Base-by-base conservation (phyloP, 2,113 vertebrate genomes). In the Gopherus evgoodei region DNA sequence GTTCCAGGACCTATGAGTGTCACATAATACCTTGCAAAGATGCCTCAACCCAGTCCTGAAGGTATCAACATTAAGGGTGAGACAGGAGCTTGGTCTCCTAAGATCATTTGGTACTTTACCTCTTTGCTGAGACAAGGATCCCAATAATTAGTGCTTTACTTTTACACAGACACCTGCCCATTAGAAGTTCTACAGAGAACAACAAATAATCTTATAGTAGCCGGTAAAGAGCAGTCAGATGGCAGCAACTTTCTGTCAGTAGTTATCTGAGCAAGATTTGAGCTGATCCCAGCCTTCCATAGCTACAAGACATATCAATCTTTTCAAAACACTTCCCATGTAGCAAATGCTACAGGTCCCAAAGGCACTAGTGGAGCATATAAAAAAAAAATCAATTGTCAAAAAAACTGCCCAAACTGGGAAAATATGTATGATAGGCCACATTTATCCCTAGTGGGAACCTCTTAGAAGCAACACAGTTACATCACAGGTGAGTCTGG, bases 401-500 rank as follows among this genome's bases (percentile, higher is more conserved):
- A 88, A 91, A 81, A 85, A 85, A 94, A 84, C n/a, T 95, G 94
- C 57, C 80, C 54, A 72, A 92, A 50, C 62, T 59, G 21, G 42
- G 75, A 38, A 72, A 72, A 38, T 78, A 72, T 91, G 87, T 65
- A 59, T 85, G 12, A 80, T 42, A 27, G 22, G 80, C 96, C 94
- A 86, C 72, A 57, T 91, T 83, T 83, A 59, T 19, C 27, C 93
- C 83, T 92, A 53, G 82, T 88, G 78, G 79, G 94, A 42, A 80
- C 49, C 50, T 47, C 7, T 44, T 47, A 5, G 42, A 78, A 85
- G 92, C 93, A 94, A 92, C 90, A 90, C 81, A 94, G 93, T 65
- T 96, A 93, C 92, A 92, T 89, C 89, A 92, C 16, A 31, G 50
- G 27, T 92, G 88, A 57, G 53, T 88, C 94, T 96, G 91, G 91